A percentile compares a stretch with the other conserved stretches of the same genome.
phyloP scores from a whole-genome alignment of 1,140 invertebrate genomes.

The Phenacoccus solenopsis region DNA sequence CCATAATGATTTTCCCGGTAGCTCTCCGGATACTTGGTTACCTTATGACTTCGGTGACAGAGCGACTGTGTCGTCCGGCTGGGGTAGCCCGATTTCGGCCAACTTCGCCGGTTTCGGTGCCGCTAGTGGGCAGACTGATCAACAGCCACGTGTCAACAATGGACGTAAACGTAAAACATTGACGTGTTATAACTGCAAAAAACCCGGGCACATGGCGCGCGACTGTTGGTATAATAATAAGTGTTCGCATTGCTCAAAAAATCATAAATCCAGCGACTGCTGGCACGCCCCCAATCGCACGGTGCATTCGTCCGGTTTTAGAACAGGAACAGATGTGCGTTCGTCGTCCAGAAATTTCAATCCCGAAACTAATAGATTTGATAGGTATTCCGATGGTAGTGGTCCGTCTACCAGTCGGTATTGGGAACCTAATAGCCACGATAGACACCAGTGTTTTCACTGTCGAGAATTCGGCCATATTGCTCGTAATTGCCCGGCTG shows the following conservation, averaged over 20 bases:
- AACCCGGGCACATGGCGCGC: slow-evolving; percentile 76
- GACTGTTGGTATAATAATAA: slow-evolving; percentile 53
- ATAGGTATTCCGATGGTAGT: too few relatives aligned
- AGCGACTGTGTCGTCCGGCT: background rate
- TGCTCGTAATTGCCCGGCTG: slow-evolving; percentile 67
- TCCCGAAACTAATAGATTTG: too few relatives aligned
- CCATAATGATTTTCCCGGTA: background rate
- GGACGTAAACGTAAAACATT: slow-evolving; percentile 28
- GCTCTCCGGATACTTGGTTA: background rate
- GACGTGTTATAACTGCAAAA: slow-evolving; percentile 73
- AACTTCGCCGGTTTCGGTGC: background rate
- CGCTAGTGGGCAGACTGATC: too few relatives aligned
- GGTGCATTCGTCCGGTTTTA: too few relatives aligned
- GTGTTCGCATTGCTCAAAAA: background rate
- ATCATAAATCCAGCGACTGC: background rate
- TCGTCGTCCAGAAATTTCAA: too few relatives aligned
- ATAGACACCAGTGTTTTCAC: slow-evolving; percentile 53
- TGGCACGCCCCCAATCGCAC: background rate
- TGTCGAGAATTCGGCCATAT: slow-evolving; percentile 75
- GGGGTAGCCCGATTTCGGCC: background rate
- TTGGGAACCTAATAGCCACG: background rate
- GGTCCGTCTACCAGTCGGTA: background rate
- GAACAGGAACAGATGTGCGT: too few relatives aligned
- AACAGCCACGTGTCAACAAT: background rate
- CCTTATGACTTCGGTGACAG: background rate